These are phyloP conservation scores for Habrosyne pyritoides DNA, from an alignment of 2,888 invertebrate species.

Conservation along the genomic window DNA sequence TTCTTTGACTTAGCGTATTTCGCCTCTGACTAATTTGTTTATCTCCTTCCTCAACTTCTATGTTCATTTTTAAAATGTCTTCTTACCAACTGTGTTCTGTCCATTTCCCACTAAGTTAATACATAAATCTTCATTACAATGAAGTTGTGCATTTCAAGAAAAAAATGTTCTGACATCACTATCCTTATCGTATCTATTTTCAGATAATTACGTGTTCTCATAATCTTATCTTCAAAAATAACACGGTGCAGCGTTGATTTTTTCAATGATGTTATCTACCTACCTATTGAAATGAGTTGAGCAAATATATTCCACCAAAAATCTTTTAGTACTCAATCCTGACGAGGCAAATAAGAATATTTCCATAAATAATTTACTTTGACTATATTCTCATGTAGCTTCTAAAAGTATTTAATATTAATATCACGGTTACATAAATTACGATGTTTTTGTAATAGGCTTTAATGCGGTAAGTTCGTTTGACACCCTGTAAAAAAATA, in stretches of 20 bases:
- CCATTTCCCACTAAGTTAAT: no score
- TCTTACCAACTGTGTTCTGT: not conserved
- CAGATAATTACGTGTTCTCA: conserved; percentile 25
- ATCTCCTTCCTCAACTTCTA: not conserved
- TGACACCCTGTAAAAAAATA: no score
- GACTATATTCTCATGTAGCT: no score
- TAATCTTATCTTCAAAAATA: conserved; percentile 35
- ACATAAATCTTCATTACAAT: not conserved
- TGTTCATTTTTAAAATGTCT: not conserved
- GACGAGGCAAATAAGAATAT: no score
- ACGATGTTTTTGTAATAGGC: no score
- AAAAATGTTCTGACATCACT: conserved; percentile 21
- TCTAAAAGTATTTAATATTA: no score
- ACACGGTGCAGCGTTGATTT: conserved; percentile 26
- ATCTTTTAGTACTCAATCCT: not conserved
- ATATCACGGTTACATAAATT: no score
- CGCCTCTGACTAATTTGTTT: no score
- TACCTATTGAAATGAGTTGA: not conserved
- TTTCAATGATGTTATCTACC: not conserved
- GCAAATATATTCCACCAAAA: not conserved
- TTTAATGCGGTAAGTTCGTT: no score
- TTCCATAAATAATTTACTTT: no score
- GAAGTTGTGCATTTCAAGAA: conserved; percentile 14
- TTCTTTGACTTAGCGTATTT: no score
- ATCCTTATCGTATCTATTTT: conserved; percentile 22